These are phyloP conservation scores for Thereva nobilitata DNA, from an alignment of 2,888 invertebrate species.

Conservation along the genomic window DNA sequence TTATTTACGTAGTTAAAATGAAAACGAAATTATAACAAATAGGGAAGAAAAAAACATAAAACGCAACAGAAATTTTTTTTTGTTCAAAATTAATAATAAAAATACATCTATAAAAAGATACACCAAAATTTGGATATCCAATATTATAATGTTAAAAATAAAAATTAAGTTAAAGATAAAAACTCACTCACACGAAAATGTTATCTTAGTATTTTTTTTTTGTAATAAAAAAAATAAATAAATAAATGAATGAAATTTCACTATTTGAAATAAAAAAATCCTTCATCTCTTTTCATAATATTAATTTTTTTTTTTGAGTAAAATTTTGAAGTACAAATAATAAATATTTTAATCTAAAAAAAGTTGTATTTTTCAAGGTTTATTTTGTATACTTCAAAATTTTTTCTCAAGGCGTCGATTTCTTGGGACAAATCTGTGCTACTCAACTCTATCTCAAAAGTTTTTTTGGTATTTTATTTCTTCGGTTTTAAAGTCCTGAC, in stretches of 20 bases:
- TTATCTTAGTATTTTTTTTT: conserved; percentile 2
- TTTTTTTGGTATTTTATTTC: neutral
- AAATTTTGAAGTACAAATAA: no score
- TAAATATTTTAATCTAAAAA: no score
- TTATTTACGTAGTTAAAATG: conserved; percentile 10
- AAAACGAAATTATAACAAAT: conserved; percentile 15
- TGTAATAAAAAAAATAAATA: conserved; percentile 14
- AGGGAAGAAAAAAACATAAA: neutral
- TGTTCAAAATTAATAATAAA: conserved; percentile 14
- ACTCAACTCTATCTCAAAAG: conserved; percentile 38
- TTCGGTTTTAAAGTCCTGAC: neutral
- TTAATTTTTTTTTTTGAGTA: no score
- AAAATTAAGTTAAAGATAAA: conserved; percentile 15
- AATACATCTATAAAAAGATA: conserved; percentile 10
- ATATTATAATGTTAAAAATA: conserved; percentile 15
- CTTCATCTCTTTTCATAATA: no score
- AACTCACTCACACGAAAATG: neutral
- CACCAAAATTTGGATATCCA: conserved; percentile 27
- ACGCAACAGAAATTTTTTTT: neutral
- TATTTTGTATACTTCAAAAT: neutral
- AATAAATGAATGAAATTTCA: neutral
- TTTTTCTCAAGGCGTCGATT: conserved; percentile 54
- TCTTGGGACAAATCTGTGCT: conserved; percentile 55
- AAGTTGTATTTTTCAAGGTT: conserved; percentile 3
- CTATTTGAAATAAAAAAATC: no score